Conservation (phyloP, 1,140 invertebrate species). For the Cardiocondyla obscurior region DNA sequence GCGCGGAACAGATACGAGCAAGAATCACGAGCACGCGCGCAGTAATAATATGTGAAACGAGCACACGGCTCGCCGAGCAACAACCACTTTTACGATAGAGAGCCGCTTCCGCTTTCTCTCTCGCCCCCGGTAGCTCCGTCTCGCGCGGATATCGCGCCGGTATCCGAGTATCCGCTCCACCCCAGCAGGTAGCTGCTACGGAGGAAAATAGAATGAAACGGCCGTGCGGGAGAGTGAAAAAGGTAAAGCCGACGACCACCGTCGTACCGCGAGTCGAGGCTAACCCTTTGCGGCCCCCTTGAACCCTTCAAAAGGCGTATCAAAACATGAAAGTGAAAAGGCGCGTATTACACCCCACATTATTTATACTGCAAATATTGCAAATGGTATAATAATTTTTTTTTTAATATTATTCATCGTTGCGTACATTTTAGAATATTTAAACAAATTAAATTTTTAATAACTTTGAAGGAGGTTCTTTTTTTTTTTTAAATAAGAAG, state of each 20-base stretch:
- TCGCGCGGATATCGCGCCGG: constrained; percentile 31
- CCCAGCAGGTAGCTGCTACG: constrained; percentile 44
- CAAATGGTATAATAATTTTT: too few relatives aligned
- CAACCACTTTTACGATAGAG: constrained; percentile 65
- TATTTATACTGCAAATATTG: too few relatives aligned
- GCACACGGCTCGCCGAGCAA: constrained; percentile 48
- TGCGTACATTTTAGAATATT: too few relatives aligned
- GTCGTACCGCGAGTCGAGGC: constrained; percentile 51
- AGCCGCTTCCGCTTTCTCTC: not conserved
- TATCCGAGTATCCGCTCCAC: constrained; percentile 53
- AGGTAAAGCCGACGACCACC: not conserved
- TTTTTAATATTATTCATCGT: too few relatives aligned
- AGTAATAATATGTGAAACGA: constrained; percentile 55
- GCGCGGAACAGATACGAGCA: not conserved
- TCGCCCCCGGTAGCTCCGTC: not conserved
- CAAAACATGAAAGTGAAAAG: too few relatives aligned
- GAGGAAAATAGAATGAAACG: constrained; percentile 55
- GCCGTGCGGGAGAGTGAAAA: not conserved
- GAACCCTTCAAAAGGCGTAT: too few relatives aligned
- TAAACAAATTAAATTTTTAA: too few relatives aligned
- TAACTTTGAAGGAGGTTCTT: too few relatives aligned
- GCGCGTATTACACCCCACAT: too few relatives aligned
- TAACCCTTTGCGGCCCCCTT: constrained; percentile 2
- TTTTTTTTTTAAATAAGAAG: too few relatives aligned
- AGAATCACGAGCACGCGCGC: constrained; percentile 14